Conservation (phyloP, 2,113 vertebrate species). For the Hyaena hyaena region DNA sequence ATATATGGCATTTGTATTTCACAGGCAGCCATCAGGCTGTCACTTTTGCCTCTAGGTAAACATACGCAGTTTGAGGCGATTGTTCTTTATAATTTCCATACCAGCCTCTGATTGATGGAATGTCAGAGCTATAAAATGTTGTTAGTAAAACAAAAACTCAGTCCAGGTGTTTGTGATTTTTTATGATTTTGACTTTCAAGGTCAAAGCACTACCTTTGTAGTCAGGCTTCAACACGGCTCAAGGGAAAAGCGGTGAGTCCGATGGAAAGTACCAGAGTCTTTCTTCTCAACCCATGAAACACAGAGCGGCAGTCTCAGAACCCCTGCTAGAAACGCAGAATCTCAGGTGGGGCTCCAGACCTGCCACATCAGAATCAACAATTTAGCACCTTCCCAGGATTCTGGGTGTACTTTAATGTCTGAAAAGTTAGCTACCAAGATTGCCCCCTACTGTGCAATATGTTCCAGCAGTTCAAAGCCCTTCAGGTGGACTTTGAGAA, state of each 20-base stretch:
- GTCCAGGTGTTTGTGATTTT: conserved; percentile 18
- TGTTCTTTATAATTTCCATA: conserved; percentile 64
- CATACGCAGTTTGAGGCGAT: conserved; percentile 4
- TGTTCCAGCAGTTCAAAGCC: not conserved
- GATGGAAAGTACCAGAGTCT: not conserved
- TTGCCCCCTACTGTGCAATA: not conserved
- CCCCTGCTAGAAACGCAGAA: not conserved
- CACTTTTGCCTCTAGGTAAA: conserved; percentile 48
- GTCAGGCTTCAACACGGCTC: not conserved
- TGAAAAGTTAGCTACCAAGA: not conserved
- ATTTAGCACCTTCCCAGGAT: not conserved
- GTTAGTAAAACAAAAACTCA: conserved; percentile 55
- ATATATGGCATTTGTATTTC: not conserved
- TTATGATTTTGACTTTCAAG: conserved; percentile 58
- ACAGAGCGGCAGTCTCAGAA: not conserved
- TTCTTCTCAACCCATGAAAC: not conserved
- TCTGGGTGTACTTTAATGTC: not conserved
- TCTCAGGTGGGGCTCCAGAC: not conserved
- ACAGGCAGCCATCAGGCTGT: conserved; percentile 1
- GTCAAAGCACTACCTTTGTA: conserved; percentile 1
- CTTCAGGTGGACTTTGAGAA: not conserved
- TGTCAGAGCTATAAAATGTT: conserved; percentile 24
- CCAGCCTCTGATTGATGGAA: conserved; percentile 52
- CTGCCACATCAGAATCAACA: not conserved
- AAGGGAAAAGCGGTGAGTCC: not conserved